Evolutionary conservation across 2,797 vertebrate genomes (phyloP).

Genomic region (Cossypha heuglini): DNA sequence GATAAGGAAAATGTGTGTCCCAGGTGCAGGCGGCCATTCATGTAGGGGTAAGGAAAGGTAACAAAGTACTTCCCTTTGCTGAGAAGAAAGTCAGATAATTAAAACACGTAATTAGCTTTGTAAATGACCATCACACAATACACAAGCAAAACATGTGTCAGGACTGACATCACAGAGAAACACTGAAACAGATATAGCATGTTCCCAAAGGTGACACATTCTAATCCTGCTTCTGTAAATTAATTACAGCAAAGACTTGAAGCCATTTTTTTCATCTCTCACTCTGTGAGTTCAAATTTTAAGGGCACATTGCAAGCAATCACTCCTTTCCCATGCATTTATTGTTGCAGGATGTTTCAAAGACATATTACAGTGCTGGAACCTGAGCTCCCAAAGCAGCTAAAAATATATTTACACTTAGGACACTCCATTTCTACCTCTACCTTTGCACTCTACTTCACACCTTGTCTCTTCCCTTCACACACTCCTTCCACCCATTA

Average conservation of each 20-base stretch:
- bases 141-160: neutral
- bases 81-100: neutral
- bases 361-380: fast-evolving
- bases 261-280: neutral
- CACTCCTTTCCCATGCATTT: neutral
- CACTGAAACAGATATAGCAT: fast-evolving
- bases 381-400: neutral
- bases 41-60: slow-evolving; percentile 96
- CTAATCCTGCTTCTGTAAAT: neutral
- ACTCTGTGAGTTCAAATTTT: neutral
- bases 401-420: neutral
- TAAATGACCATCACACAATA: neutral
- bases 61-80: slow-evolving; percentile 92
- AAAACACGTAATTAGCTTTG: neutral
- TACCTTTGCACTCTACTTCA: neutral
- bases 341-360: neutral
- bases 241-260: neutral
- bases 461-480: neutral
- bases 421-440: neutral
- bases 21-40: slow-evolving; percentile 96
- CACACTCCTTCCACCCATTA: neutral
- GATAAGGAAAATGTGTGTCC: slow-evolving; percentile 96
- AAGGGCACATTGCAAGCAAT: neutral
- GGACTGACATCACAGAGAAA: neutral
- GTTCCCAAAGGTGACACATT: neutral